Percentiles rank a stretch among this genome's conserved stretches.
Conservation (phyloP, 2,113 vertebrate species). For the Etheostoma cragini region DNA sequence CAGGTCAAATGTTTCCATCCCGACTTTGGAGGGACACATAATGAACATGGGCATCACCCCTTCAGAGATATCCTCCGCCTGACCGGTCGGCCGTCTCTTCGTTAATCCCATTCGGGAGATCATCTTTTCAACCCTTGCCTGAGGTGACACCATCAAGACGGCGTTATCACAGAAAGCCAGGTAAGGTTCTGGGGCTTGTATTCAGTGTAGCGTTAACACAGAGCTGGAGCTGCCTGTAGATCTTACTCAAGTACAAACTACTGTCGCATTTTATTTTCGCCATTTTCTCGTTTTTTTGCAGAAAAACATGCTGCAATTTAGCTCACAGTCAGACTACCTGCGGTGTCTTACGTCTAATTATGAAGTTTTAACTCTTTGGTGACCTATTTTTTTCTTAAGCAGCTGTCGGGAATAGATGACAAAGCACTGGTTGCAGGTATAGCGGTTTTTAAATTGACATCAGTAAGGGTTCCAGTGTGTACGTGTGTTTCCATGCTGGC, state of each 20-base stretch:
- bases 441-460: conserved; percentile 5
- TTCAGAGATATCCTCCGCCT: conserved; percentile 52
- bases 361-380: not conserved
- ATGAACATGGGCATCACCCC: conserved; percentile 67
- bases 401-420: not conserved
- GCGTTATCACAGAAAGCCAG: conserved; percentile 72
- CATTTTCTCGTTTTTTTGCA: conserved; percentile 18
- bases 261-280: conserved; percentile 27
- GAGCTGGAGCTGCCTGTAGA: not conserved
- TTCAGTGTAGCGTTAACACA: not conserved
- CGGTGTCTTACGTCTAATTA: not conserved
- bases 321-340: not conserved
- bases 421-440: conserved; percentile 30
- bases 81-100: conserved; percentile 53
- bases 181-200: conserved; percentile 41
- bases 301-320: not conserved
- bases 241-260: not conserved
- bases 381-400: not conserved
- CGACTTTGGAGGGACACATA: conserved; percentile 46
- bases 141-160: conserved; percentile 67
- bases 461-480: not conserved
- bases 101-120: conserved; percentile 78
- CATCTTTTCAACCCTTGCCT: conserved; percentile 58
- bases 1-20: conserved; percentile 64
- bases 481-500: not conserved